Evolutionary conservation across 2,888 invertebrate genomes (phyloP), one percentile per base, ranked within the genome.

Genomic region (Tridacna crocea): DNA sequence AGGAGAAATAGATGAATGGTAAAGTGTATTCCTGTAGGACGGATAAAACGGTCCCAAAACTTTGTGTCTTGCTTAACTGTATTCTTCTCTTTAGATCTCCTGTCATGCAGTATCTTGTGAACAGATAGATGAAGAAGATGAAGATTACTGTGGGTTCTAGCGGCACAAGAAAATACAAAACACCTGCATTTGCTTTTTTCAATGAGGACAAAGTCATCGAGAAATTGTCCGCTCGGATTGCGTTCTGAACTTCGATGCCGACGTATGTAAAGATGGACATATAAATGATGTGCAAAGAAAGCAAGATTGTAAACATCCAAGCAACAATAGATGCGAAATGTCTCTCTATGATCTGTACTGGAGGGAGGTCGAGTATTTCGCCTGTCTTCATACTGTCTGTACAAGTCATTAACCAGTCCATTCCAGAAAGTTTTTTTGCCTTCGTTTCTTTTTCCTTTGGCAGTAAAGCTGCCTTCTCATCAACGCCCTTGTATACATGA

Each of bases 211-310:
- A 74, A 36, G 78, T 80, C 36, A 79, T 78, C n/a, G 70, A 82
- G 17, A 79, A 79, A 15, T 75, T 47, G 12, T 65, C 72, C 10
- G 73, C 36, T 15, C 90, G 80, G 12, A 85, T 60, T 15, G 82
- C 83, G 70, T 82, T 80, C 22, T 87, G 75, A 55, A 90, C 79
- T 47, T 76, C 75, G 36, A 87, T 75, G 15, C 87, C 87, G 47
- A 90, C 78, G 74, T 86, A 90, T 58, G 88, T 91, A 77, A 92
- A 90, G 0, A 91, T 68, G 19, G 81, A 79, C 93, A 93, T 93
- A 84, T 93, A 93, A 17, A 87, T 72, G 22, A 93, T 88, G 84
- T 93, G 93, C 17, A 91, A 46, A 6, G 88, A 26, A 84, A 93
- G 88, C 4, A 93, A 74, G 10, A 91, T 63, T 4, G 85, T 82